phyloP scores from a whole-genome alignment of 2,888 invertebrate genomes.

The Palloptera scutellata region DNA sequence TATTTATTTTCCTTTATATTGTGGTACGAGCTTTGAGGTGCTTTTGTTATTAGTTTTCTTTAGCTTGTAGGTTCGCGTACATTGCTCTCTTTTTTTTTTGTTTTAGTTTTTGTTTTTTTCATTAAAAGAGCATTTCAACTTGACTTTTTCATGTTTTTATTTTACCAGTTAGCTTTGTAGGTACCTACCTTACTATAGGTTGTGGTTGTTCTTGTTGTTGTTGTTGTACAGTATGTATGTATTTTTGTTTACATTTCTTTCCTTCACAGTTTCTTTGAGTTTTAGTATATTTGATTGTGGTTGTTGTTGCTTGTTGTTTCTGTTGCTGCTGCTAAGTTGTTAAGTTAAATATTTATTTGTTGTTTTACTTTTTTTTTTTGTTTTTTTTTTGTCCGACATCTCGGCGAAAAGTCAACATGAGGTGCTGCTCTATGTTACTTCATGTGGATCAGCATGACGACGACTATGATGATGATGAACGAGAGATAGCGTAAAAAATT shows the following conservation, averaged over 20 bases:
- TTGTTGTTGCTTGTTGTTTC: slow-evolving; percentile 8
- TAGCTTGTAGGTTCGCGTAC: background rate
- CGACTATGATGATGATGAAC: too few species aligned
- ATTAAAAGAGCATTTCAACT: background rate
- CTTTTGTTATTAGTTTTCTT: too few species aligned
- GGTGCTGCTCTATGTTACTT: slow-evolving; percentile 1
- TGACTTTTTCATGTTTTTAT: background rate
- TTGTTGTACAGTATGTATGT: slow-evolving; percentile 1
- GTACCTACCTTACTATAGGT: too few species aligned
- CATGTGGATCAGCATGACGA: slow-evolving; percentile 10
- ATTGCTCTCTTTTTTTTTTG: background rate
- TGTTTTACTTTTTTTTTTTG: slow-evolving; percentile 39
- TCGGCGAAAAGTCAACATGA: slow-evolving; percentile 12
- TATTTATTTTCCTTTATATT: background rate
- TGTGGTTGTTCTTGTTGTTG: slow-evolving; percentile 7
- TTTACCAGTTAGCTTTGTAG: too few species aligned
- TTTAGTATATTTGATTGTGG: slow-evolving; percentile 8
- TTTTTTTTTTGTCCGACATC: slow-evolving; percentile 10
- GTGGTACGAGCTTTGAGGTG: background rate
- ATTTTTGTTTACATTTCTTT: slow-evolving; percentile 4
- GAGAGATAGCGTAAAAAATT: too few species aligned
- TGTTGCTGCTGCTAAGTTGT: slow-evolving; percentile 44
- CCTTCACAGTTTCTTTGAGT: slow-evolving; percentile 17
- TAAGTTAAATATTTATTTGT: slow-evolving; percentile 53
- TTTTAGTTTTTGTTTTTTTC: background rate